A percentile compares a stretch with the other conserved stretches of the same genome.
Conservation (phyloP, 2,888 invertebrate genomes). For the Resseliella maxima region DNA sequence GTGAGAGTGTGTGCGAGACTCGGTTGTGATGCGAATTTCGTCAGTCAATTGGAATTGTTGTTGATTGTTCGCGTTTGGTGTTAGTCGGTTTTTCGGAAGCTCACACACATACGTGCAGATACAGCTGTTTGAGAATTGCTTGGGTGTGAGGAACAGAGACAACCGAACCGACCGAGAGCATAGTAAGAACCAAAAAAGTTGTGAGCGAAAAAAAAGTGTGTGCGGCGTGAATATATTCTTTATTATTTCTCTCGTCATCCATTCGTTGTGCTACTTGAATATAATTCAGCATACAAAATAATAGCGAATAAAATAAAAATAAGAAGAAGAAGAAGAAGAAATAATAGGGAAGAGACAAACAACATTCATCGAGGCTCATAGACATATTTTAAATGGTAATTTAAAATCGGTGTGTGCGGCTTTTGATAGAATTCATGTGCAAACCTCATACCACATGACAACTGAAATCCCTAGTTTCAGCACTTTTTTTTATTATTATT, state of each 20-base stretch:
- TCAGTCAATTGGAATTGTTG: slow-evolving; percentile 30
- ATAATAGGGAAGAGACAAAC: neutral
- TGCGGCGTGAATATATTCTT: neutral
- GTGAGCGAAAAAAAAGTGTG: neutral
- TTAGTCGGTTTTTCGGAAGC: slow-evolving; percentile 20
- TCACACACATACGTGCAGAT: neutral
- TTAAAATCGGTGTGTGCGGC: slow-evolving; percentile 32
- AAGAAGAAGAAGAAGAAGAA: neutral
- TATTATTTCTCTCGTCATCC: neutral
- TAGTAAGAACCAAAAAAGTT: neutral
- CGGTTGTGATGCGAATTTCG: slow-evolving; percentile 20
- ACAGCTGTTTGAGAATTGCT: slow-evolving; percentile 38
- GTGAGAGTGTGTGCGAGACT: neutral
- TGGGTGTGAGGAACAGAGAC: slow-evolving; percentile 38
- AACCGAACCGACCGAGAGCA: neutral
- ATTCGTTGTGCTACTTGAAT: neutral
- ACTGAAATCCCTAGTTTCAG: slow-evolving; percentile 18
- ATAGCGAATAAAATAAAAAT: neutral
- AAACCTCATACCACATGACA: slow-evolving; percentile 35
- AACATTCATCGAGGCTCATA: neutral
- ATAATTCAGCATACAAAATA: neutral
- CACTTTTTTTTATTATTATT: neutral
- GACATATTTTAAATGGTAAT: slow-evolving; percentile 29
- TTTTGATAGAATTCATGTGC: neutral
- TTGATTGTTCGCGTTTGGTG: slow-evolving; percentile 29